A percentile compares a stretch with the other conserved stretches of the same genome.
phyloP scores from a whole-genome alignment of 2,113 vertebrate species.

The Phyllostomus hastatus region DNA sequence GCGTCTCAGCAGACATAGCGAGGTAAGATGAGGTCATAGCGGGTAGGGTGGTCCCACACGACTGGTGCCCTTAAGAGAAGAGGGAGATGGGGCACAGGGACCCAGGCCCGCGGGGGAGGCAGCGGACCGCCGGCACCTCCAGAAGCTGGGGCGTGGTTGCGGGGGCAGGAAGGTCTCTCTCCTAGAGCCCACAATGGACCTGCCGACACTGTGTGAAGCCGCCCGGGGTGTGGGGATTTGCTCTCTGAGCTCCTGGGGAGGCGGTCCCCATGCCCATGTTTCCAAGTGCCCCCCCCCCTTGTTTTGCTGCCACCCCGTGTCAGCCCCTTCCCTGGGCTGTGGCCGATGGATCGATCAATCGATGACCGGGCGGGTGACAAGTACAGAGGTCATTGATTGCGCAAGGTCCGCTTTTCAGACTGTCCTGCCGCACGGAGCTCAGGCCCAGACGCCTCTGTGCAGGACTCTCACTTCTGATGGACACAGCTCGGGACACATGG shows the following conservation, averaged over 20 bases:
- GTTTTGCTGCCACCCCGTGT: neutral
- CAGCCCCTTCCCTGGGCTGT: neutral
- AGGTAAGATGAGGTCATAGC: neutral
- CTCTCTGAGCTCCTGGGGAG: neutral
- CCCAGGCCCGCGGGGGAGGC: neutral
- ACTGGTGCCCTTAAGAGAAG: neutral
- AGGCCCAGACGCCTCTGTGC: accelerated
- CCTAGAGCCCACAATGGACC: neutral
- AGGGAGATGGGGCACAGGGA: neutral
- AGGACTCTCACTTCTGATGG: accelerated
- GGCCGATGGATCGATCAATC: neutral
- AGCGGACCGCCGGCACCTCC: neutral
- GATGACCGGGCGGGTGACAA: neutral
- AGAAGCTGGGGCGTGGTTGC: neutral
- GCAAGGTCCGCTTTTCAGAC: neutral
- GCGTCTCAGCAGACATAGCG: neutral
- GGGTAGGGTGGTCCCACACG: neutral
- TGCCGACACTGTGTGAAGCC: neutral
- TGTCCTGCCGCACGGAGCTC: neutral
- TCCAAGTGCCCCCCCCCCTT: neutral
- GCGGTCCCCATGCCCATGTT: no score
- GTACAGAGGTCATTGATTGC: neutral
- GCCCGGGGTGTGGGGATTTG: neutral
- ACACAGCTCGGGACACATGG: neutral
- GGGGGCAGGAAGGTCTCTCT: neutral